phyloP scores from a whole-genome alignment of 2,797 vertebrate genomes.

The Sandelia bainsii region DNA sequence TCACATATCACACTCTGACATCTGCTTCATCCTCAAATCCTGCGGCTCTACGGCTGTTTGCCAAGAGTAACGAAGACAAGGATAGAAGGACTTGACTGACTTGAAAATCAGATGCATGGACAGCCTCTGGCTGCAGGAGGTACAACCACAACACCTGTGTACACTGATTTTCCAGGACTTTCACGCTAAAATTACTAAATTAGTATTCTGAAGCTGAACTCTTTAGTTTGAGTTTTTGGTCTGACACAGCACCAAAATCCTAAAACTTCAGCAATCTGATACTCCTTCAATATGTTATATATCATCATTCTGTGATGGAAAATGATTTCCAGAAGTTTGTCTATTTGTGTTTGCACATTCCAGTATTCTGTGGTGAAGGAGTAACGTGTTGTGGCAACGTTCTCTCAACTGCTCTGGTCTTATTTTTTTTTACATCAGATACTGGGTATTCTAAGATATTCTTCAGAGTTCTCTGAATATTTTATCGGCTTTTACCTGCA shows the following conservation, averaged over 20 bases:
- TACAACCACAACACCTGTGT: background rate
- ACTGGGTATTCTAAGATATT: background rate
- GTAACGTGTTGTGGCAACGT: constrained; percentile 7
- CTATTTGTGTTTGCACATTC: constrained; percentile 31
- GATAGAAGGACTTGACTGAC: constrained; percentile 6
- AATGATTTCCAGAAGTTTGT: constrained; percentile 51
- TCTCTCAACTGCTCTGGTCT: constrained; percentile 11
- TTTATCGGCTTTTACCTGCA: background rate
- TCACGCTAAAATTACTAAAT: constrained; percentile 34
- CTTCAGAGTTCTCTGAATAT: constrained; percentile 11
- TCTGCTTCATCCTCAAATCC: constrained; percentile 13
- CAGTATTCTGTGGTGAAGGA: constrained; percentile 28
- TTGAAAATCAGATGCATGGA: constrained; percentile 38
- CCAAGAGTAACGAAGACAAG: constrained; percentile 2
- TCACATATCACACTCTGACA: constrained; percentile 5
- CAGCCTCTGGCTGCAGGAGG: background rate
- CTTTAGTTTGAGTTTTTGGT: background rate
- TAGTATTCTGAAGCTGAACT: constrained; percentile 34
- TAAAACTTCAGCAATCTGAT: constrained; percentile 9
- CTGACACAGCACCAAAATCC: background rate
- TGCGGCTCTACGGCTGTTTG: background rate
- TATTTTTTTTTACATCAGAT: background rate
- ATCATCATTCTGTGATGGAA: constrained; percentile 10
- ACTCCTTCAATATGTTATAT: constrained; percentile 9
- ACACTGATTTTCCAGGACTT: constrained; percentile 29